Evolutionary conservation across 2,797 vertebrate genomes (phyloP).

Genomic region (Rousettus madagascariensis): DNA sequence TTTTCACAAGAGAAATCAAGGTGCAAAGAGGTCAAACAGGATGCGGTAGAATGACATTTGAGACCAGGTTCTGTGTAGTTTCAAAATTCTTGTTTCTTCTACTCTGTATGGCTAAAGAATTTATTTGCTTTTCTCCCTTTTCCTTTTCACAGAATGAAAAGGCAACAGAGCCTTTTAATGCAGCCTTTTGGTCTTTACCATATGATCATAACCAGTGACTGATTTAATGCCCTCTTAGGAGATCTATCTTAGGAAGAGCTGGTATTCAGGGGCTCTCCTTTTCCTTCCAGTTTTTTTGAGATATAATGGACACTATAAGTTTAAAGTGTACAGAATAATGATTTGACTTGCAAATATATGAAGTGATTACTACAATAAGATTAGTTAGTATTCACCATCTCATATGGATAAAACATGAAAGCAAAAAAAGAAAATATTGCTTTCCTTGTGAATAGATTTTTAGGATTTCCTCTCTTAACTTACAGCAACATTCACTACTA

Average conservation of each 20-base stretch:
- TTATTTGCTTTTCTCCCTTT: background rate
- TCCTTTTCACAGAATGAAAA: slow-evolving; percentile 42
- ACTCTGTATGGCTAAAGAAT: background rate
- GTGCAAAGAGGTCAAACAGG: background rate
- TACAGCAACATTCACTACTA: background rate
- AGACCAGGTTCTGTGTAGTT: background rate
- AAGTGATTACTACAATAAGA: background rate
- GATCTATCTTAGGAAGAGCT: background rate
- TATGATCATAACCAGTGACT: background rate
- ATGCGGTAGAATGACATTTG: background rate
- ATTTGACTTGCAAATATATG: background rate
- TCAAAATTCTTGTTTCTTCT: background rate
- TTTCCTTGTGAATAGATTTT: background rate
- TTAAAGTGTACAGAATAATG: background rate
- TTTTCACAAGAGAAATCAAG: slow-evolving; percentile 44
- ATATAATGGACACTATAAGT: background rate
- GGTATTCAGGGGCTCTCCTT: background rate
- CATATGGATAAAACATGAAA: background rate
- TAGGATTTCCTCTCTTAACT: background rate
- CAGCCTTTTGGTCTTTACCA: background rate
- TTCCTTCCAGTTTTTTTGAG: background rate
- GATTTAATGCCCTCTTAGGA: background rate
- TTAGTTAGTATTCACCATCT: background rate
- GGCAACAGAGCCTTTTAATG: background rate
- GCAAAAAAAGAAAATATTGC: background rate